A percentile compares a stretch with the other conserved stretches of the same genome.
These are phyloP conservation scores for Entomobrya multifasciata DNA, from an alignment of 2,888 invertebrate genomes.

Conservation along the genomic window DNA sequence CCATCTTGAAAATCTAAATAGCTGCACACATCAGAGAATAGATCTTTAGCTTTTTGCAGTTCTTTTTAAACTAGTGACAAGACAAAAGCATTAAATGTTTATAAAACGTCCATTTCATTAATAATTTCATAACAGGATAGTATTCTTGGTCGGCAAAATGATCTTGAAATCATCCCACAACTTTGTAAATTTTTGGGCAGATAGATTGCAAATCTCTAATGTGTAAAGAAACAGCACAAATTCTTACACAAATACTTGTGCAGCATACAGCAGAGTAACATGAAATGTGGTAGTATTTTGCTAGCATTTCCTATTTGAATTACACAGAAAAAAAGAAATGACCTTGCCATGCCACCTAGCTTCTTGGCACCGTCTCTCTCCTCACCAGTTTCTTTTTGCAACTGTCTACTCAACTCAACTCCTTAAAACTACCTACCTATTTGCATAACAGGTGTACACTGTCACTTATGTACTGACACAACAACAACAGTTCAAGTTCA, in stretches of 20 bases:
- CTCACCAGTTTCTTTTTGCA: no score
- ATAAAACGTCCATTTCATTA: slow-evolving; percentile 13
- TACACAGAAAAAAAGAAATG: no score
- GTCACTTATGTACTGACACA: neutral
- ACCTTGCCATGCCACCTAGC: slow-evolving; percentile 53
- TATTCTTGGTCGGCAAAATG: slow-evolving; percentile 11
- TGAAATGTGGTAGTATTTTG: neutral
- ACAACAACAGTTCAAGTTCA: neutral
- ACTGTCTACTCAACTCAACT: neutral
- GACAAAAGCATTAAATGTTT: slow-evolving; percentile 33
- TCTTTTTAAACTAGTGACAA: slow-evolving; percentile 5
- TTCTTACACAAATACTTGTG: neutral
- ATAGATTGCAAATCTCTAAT: no score
- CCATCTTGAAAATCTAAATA: no score
- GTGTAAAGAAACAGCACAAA: no score
- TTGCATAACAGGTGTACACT: slow-evolving; percentile 43
- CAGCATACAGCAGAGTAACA: neutral
- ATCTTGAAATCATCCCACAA: slow-evolving; percentile 25
- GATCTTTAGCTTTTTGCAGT: no score
- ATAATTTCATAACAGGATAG: no score
- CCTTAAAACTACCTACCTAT: neutral
- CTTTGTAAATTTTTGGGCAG: no score
- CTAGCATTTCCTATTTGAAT: neutral
- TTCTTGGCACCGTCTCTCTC: slow-evolving; percentile 42
- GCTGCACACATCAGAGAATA: no score